Evolutionary conservation across 1,140 invertebrate species (phyloP).

Genomic region (Sitobion miscanthi): DNA sequence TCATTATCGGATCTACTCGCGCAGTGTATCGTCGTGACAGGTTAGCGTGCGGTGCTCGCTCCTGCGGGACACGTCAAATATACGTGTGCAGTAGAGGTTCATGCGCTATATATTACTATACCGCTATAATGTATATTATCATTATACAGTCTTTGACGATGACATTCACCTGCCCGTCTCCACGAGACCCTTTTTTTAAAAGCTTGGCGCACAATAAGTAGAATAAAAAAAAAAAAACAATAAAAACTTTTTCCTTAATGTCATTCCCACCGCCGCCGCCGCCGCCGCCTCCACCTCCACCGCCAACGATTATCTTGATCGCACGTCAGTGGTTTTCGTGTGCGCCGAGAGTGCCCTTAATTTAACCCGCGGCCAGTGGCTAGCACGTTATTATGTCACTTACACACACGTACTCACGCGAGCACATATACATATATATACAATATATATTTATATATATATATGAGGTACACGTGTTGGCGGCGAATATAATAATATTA

Average conservation of each 20-base stretch:
- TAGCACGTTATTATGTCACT: slow-evolving; percentile 36
- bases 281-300: neutral
- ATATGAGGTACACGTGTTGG: neutral
- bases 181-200: slow-evolving; percentile 31
- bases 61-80: slow-evolving; percentile 40
- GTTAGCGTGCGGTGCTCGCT: slow-evolving; percentile 29
- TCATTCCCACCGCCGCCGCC: neutral
- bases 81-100: neutral
- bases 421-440: slow-evolving; percentile 14
- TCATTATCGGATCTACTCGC: slow-evolving; percentile 44
- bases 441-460: neutral
- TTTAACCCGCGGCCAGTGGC: neutral
- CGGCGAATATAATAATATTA: neutral
- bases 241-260: slow-evolving; percentile 34
- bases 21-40: slow-evolving; percentile 38
- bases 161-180: slow-evolving; percentile 9
- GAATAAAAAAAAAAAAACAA: neutral
- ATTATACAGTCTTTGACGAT: slow-evolving; percentile 15
- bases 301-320: slow-evolving; percentile 41
- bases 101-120: neutral
- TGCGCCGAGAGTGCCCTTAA: slow-evolving; percentile 24
- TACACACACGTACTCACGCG: slow-evolving; percentile 22
- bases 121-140: neutral
- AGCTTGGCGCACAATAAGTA: slow-evolving; percentile 16
- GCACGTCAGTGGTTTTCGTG: slow-evolving; percentile 46